Conservation (phyloP, 2,113 vertebrate species). For the Scomber colias region DNA sequence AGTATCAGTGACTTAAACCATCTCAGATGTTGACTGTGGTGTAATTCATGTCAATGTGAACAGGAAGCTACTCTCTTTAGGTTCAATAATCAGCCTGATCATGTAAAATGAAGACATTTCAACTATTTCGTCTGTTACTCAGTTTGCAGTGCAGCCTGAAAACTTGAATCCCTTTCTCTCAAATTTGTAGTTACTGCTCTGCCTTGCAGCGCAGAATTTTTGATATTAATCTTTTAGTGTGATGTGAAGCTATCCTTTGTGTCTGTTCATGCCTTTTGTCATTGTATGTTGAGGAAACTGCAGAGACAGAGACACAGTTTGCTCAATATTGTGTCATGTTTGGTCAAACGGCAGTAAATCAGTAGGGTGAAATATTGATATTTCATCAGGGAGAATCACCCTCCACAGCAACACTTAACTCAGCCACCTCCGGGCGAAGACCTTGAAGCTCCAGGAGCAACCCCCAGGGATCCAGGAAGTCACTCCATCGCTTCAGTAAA, state of each 20-base stretch:
- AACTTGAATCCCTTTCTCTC: background rate
- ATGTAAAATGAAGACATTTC: background rate
- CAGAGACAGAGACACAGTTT: constrained; percentile 35
- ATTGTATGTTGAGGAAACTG: constrained; percentile 25
- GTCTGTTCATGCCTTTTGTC: constrained; percentile 16
- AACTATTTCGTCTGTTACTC: background rate
- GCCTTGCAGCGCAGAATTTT: background rate
- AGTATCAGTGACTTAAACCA: too few species aligned
- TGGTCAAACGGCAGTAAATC: constrained; percentile 76
- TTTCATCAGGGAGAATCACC: constrained; percentile 73
- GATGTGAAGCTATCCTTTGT: constrained; percentile 3
- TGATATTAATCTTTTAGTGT: background rate
- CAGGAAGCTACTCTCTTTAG: background rate
- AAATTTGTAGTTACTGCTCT: background rate
- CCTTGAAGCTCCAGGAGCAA: constrained; percentile 57
- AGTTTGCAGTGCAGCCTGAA: constrained; percentile 8
- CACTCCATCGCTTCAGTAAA: constrained; percentile 60
- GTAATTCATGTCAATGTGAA: too few species aligned
- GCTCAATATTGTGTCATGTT: constrained; percentile 77
- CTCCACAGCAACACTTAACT: constrained; percentile 69
- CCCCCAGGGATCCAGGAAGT: constrained; percentile 59
- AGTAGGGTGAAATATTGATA: constrained; percentile 77
- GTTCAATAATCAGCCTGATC: background rate
- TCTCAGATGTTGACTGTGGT: too few species aligned
- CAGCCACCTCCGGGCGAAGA: constrained; percentile 53